Base-by-base conservation (phyloP, 1,140 invertebrate species). In the Meloidogyne floridensis region DNA sequence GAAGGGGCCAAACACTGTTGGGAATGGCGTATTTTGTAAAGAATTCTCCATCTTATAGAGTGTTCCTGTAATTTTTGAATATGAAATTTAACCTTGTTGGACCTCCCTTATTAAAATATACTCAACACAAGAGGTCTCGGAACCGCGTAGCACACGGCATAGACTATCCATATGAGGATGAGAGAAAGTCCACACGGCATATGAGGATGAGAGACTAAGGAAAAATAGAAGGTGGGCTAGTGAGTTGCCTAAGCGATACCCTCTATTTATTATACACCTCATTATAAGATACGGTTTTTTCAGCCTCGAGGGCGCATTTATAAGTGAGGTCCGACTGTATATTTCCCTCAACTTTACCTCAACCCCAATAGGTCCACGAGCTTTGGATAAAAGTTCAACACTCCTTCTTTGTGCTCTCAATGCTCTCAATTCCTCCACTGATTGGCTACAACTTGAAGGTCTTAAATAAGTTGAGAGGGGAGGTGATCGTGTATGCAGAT, bases 11-110 rank as follows among this genome's bases (percentile, higher is more conserved):
- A 74, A 70, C 81, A 82, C 2, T 75, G 80, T 13, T 42, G 65
- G 7, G 74, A 65, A 56, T 82, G 81, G 2, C 81, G 69, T 11
- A 82, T 53, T 20, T 75, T 20, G 32, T 80, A 73, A 8, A 53
- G 80, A 42, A 82, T 51, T 42, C 18, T 80, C 81, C 81, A 82
- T 20, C 81, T 65, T 10, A 83, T 83, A 13, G 81, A 82, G 11
- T 82, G 81, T 69, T 82, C 81, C 80, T 80, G 47, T 77, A 65
- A 69, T 11, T 54, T 32, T 42, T 75, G 5, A 47, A 20, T 15
- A 20, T 75, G 10, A 15, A 47, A 56, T 53, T 47, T 9, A 56
- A 10, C 15, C 15, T 32, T 32, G 32, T 32, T 32, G 32, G 32
- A 32, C 51, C 1, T n/a, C 10, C 5, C 51, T 47, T 76, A 32